Conservation (phyloP, 2,888 invertebrate species). For the Choreutis nemorana region DNA sequence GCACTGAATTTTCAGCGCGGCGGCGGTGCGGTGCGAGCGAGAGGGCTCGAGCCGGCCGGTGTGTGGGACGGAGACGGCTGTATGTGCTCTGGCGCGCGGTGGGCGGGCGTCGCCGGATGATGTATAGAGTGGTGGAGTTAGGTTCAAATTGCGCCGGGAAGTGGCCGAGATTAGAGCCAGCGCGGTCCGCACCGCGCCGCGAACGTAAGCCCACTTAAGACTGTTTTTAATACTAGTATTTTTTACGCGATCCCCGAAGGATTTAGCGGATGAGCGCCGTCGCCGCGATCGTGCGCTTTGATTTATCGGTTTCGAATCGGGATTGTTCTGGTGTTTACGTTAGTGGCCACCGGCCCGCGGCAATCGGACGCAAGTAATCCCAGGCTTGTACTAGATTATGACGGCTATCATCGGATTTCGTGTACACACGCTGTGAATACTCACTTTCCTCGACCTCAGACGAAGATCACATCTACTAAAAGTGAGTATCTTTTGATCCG, state of each 20-base stretch:
- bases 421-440: conserved; percentile 43
- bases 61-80: conserved; percentile 28
- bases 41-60: conserved; percentile 12
- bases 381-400: conserved; percentile 60
- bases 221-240: conserved; percentile 77
- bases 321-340: conserved; percentile 56
- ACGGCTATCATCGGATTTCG: conserved; percentile 57
- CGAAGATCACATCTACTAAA: too few relatives aligned
- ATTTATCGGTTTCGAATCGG: conserved; percentile 63
- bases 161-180: conserved; percentile 76
- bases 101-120: conserved; percentile 67
- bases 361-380: conserved; percentile 52
- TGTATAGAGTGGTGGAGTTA: conserved; percentile 79
- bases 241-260: conserved; percentile 67
- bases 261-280: conserved; percentile 63
- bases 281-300: conserved; percentile 63
- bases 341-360: conserved; percentile 52
- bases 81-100: conserved; percentile 51
- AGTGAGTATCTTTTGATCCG: conserved; percentile 24
- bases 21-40: conserved; percentile 49
- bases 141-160: conserved; percentile 79
- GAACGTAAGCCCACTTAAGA: conserved; percentile 75
- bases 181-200: conserved; percentile 71
- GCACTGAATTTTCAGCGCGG: conserved; percentile 49
- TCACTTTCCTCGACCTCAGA: too few relatives aligned